phyloP scores from a whole-genome alignment of 1,140 invertebrate genomes.

The Whitmania pigra region DNA sequence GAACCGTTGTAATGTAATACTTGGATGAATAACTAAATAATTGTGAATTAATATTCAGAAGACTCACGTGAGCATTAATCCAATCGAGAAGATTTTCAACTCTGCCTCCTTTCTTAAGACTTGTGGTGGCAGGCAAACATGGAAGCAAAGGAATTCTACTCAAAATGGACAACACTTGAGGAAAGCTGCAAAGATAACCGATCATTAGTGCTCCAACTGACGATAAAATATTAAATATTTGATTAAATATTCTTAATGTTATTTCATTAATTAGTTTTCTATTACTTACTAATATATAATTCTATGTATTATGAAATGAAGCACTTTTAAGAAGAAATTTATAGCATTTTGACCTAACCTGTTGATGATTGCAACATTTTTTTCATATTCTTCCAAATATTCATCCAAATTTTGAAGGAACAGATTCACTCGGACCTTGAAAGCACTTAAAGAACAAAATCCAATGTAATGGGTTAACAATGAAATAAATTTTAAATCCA shows the following conservation, averaged over 20 bases:
- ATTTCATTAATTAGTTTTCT: no score
- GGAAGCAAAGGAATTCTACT: slow-evolving; percentile 54
- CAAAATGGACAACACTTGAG: slow-evolving; percentile 58
- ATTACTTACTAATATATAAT: no score
- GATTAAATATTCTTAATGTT: no score
- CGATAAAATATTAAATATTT: no score
- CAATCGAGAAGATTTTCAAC: slow-evolving; percentile 56
- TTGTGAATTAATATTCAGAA: no score
- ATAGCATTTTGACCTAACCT: slow-evolving; percentile 42
- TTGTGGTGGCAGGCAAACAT: slow-evolving; percentile 25
- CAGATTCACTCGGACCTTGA: slow-evolving; percentile 55
- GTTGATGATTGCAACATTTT: slow-evolving; percentile 51
- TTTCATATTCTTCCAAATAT: slow-evolving; percentile 57
- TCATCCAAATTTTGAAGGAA: slow-evolving; percentile 60
- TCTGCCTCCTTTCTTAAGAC: slow-evolving; percentile 27
- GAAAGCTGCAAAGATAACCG: slow-evolving; percentile 51
- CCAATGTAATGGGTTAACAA: no score
- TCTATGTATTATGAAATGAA: no score
- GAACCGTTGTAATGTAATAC: no score
- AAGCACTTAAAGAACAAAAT: slow-evolving; percentile 51
- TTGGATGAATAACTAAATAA: no score
- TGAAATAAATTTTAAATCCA: no score
- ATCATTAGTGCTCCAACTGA: no score
- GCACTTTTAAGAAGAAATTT: no score
- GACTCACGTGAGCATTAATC: slow-evolving; percentile 49